A percentile compares a stretch with the other conserved stretches of the same genome.
Conservation (phyloP, 2,113 vertebrate species). For the Piprites chloris region DNA sequence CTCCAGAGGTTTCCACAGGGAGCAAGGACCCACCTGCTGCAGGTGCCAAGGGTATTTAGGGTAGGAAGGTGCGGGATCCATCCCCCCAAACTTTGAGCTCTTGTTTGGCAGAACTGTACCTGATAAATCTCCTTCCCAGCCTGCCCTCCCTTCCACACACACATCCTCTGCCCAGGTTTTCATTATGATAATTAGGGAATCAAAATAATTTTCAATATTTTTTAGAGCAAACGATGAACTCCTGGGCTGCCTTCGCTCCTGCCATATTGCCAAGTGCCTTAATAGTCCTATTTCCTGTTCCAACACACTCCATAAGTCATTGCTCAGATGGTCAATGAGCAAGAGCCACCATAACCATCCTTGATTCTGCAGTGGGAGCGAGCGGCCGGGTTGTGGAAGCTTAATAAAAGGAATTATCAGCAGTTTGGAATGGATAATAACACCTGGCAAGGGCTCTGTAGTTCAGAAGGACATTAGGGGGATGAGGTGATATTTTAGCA, state of each 20-base stretch:
- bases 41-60: background rate
- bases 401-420: background rate
- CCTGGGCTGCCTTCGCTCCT: background rate
- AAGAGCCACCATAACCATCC: background rate
- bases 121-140: background rate
- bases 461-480: background rate
- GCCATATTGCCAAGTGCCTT: constrained; percentile 54
- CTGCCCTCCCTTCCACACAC: background rate
- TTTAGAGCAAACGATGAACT: background rate
- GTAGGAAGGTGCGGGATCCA: background rate
- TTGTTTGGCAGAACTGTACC: too few relatives aligned
- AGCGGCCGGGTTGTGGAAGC: background rate
- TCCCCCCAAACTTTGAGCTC: accelerated
- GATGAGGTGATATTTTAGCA: background rate
- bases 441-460: background rate
- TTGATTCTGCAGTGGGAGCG: background rate
- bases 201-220: constrained; percentile 4
- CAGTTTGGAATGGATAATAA: background rate
- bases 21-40: background rate
- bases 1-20: background rate
- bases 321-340: constrained; percentile 58
- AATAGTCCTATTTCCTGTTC: constrained; percentile 2
- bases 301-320: background rate
- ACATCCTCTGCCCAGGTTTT: background rate
- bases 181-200: background rate